phyloP scores from a whole-genome alignment of 1,140 invertebrate genomes.

The Odontomachus brunneus region DNA sequence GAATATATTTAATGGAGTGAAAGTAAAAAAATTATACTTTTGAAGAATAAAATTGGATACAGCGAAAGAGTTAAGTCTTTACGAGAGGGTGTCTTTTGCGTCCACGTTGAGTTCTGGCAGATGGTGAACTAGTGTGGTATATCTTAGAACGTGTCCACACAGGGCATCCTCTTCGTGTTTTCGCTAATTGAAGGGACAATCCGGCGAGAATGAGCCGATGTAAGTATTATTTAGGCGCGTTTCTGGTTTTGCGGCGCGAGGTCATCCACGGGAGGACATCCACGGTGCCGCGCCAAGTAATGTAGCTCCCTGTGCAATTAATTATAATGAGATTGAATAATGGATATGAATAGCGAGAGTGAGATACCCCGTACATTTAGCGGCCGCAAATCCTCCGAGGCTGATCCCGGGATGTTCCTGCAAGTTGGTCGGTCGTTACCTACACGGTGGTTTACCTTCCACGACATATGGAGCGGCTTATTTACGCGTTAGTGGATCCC shows the following conservation, averaged over 20 bases:
- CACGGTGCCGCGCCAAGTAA: background rate
- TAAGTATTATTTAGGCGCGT: background rate
- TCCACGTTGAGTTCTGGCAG: no score
- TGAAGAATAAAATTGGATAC: no score
- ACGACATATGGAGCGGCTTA: slow-evolving; percentile 34
- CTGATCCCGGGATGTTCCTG: slow-evolving; percentile 71
- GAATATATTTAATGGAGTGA: no score
- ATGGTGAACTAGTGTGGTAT: no score
- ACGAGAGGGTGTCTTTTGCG: background rate
- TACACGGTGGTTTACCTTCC: slow-evolving; percentile 57
- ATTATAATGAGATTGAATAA: slow-evolving; percentile 65
- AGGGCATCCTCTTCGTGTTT: no score
- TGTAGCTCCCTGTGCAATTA: slow-evolving; percentile 24
- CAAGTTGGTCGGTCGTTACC: slow-evolving; percentile 63
- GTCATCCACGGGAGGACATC: no score
- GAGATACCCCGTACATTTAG: slow-evolving; percentile 47
- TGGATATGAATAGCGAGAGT: slow-evolving; percentile 57
- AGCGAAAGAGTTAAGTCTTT: background rate
- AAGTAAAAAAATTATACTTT: no score
- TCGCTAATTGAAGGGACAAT: background rate
- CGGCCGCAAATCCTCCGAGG: slow-evolving; percentile 61
- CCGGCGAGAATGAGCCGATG: background rate
- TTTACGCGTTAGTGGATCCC: slow-evolving; percentile 48
- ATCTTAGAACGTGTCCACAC: no score
- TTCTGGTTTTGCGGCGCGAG: background rate